Conservation (phyloP, 1,140 invertebrate genomes). For the Psix sp. region DNA sequence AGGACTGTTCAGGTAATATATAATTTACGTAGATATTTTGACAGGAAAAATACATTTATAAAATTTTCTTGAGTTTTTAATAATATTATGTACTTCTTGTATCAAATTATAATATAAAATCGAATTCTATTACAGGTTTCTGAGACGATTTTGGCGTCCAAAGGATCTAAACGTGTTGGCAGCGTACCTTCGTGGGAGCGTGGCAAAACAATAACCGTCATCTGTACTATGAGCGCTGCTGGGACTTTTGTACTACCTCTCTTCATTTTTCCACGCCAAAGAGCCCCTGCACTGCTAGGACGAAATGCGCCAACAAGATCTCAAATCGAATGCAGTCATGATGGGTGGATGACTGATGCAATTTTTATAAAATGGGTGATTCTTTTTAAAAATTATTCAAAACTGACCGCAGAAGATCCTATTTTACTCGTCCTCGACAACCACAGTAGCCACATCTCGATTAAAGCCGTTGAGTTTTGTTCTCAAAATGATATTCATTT, state of each 20-base stretch:
- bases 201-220: slow-evolving; percentile 73
- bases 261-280: slow-evolving; percentile 71
- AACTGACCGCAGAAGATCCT: slow-evolving; percentile 33
- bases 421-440: slow-evolving; percentile 70
- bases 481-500: slow-evolving; percentile 57
- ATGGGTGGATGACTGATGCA: slow-evolving; percentile 66
- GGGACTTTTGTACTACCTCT: slow-evolving; percentile 72
- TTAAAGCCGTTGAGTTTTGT: slow-evolving; percentile 53
- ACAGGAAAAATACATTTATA: too few species aligned
- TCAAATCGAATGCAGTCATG: slow-evolving; percentile 57
- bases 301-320: slow-evolving; percentile 69
- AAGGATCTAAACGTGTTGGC: too few species aligned
- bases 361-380: slow-evolving; percentile 60
- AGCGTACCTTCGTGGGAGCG: slow-evolving; percentile 74
- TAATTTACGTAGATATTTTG: background rate
- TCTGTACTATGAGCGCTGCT: slow-evolving; percentile 67
- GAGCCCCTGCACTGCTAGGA: slow-evolving; percentile 66
- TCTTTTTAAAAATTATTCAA: slow-evolving; percentile 59
- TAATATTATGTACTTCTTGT: too few species aligned
- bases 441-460: slow-evolving; percentile 65
- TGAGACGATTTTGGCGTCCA: too few species aligned
- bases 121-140: slow-evolving; percentile 61
- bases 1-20: slow-evolving; percentile 69
- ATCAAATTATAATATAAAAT: too few species aligned
- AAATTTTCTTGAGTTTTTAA: too few species aligned